Base-by-base conservation (phyloP, 1,140 invertebrate genomes). In the Nephila pilipes region DNA sequence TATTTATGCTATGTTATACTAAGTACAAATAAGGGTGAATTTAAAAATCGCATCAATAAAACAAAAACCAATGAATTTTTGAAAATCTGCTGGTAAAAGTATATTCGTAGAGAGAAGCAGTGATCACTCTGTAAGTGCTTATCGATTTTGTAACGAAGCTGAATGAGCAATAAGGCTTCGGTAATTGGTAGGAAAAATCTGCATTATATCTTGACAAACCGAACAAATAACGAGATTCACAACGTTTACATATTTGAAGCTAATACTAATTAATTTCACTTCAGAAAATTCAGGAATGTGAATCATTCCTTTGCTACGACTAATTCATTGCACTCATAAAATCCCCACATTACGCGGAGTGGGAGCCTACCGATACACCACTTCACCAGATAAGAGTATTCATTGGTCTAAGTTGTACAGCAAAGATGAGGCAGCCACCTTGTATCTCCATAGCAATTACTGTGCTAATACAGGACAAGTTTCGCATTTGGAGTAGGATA, bases 381-480 rank as follows among this genome's bases (percentile, higher is more conserved):
- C 69, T 75, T 75, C 69, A 75, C 25, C 29, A 75, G 69, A 75
- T 75, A 75, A 75, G 32, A 75, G 69, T 75, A 75, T 75, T 75
- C 69, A 75, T 75, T 75, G 29, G 69, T 18, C 69, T 75, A 75
- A 75, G 69, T 75, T 75, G 69, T 75, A 75, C 69, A 32, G 69
- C 69, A 75, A 75, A 75, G 69, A 36, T 36, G 32, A 75, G 29
- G 14, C 32, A 32, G 14, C 14, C 69, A 18, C 29, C 69, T 75
- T 36, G 60, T 54, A 63, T 85, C 75, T 85, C 80, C 80, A 85
- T 65, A 54, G 83, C 85, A 93, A 93, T 80, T 87, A 80, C 91
- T 80, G 63, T 93, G 91, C 91, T 93, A 93, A 93, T 93, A 32
- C 91, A 25, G 69, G 65, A 93, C 90, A 85, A 58, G 90, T 79